Percentiles rank a stretch among this genome's conserved stretches.
Conservation (phyloP, 2,113 vertebrate genomes). For the Triplophysa siluroides region DNA sequence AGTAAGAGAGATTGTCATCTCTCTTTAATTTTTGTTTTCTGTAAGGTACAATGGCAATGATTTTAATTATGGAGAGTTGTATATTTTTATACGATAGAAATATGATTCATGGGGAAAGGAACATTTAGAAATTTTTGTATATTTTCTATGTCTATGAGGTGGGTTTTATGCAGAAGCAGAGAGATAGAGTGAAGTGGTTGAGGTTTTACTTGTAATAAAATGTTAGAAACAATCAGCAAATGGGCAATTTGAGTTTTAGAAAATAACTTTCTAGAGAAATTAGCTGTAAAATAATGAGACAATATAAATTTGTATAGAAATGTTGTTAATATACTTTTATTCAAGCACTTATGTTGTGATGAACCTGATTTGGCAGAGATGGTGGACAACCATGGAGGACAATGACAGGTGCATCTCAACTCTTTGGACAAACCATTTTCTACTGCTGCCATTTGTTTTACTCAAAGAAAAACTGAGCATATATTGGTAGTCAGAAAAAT, state of each 20-base stretch:
- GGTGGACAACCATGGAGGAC: not conserved
- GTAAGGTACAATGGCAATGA: conserved; percentile 52
- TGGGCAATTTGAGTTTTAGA: not conserved
- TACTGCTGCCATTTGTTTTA: conserved; percentile 25
- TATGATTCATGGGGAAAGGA: conserved; percentile 67
- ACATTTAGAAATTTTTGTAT: conserved; percentile 78
- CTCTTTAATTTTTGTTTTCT: not conserved
- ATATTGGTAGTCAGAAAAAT: not conserved
- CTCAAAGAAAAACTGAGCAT: conserved; percentile 16
- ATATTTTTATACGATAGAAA: conserved; percentile 80
- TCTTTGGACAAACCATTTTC: not conserved
- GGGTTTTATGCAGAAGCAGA: conserved; percentile 33
- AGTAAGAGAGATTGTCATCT: conserved; percentile 23
- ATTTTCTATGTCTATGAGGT: conserved; percentile 74
- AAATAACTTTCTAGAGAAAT: conserved; percentile 38
- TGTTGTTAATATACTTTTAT: conserved; percentile 68
- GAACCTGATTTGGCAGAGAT: not conserved
- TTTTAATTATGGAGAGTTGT: conserved; percentile 79
- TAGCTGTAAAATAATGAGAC: conserved; percentile 70
- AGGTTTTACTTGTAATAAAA: conserved; percentile 65
- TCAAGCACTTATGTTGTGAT: conserved; percentile 69
- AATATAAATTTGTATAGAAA: conserved; percentile 67
- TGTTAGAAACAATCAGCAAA: conserved; percentile 57
- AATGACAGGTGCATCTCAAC: conserved; percentile 19
- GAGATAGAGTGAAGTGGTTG: conserved; percentile 52